A percentile compares a stretch with the other conserved stretches of the same genome.
Conservation (phyloP, 2,113 vertebrate genomes). For the Chloropsis hardwickii region DNA sequence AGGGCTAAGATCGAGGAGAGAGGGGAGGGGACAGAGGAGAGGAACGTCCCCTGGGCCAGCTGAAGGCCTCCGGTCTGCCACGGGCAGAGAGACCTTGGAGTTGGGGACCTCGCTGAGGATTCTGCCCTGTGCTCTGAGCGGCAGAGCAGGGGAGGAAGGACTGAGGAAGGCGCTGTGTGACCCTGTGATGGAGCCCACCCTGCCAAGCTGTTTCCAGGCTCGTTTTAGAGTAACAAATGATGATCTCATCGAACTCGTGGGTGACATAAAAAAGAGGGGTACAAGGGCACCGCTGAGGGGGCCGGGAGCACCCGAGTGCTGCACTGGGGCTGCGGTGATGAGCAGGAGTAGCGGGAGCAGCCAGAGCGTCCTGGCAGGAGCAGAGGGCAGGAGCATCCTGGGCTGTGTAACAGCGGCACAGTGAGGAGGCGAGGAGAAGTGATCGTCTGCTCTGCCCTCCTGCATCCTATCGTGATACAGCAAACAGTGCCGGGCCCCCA, state of each 20-base stretch:
- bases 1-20: not conserved
- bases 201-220: not conserved
- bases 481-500: not conserved
- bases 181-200: not conserved
- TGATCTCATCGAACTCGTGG: not conserved
- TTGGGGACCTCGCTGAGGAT: not conserved
- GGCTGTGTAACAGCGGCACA: constrained; percentile 10
- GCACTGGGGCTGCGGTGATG: not conserved
- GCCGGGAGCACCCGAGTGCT: not conserved
- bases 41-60: not conserved
- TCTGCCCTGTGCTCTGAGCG: not conserved
- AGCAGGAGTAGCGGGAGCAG: not conserved
- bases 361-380: not conserved
- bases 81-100: not conserved
- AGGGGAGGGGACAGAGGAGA: too few species aligned
- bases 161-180: not conserved
- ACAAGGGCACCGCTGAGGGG: accelerated
- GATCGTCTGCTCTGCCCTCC: not conserved
- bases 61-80: not conserved
- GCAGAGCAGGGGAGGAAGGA: not conserved
- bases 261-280: not conserved
- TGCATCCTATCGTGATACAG: accelerated
- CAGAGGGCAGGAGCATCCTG: not conserved
- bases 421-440: not conserved
- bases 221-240: not conserved